Base-by-base conservation (phyloP, 1,140 invertebrate genomes). In the Asobara japonica region DNA sequence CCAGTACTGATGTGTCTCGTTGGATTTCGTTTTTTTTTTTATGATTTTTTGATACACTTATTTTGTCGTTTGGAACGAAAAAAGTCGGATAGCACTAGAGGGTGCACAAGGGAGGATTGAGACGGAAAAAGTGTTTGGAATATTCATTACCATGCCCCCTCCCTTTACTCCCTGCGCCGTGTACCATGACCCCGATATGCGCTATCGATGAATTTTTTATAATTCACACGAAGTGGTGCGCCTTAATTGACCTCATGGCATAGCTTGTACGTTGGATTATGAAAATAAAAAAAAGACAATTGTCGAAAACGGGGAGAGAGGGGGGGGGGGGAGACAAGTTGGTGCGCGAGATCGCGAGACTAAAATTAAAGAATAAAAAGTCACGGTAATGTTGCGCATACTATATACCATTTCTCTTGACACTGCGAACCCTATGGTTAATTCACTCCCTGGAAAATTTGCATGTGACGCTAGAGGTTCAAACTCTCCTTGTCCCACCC, bases 161-260 rank as follows among this genome's bases (percentile, higher is more conserved):
- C 25, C 1, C n/a, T n/a, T 1, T 45, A 13, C 41, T 16, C 18
- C 41, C 13, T 16, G n/a, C 5, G 31, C 31, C 41, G 5, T 16
- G 18, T n/a, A 20, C 56, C 31, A 62, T 62, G 68, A 64, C 66
- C 60, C 29, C 60, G 60, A 66, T 69, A 56, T 61, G 56, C 33
- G 67, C 62, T 73, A 73, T 73, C 66, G 66, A 73, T 73, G 66
- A 69, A 73, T 73, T 73, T 73, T 73, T 73, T 69, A 72, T 66
- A 64, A 48, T 51, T 22, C 25, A 29, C 64, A 60, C 61, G 60
- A 74, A 74, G 69, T 74, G 69, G 73, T 74, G 69, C 31, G 56
- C 60, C 36, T 70, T 70, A 70, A 70, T 70, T 70, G 69, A 64
- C 69, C 60, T 18, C 27, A 0, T 1, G 1, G 16, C n/a, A 56